phyloP scores from a whole-genome alignment of 23 tunicate species.

The Oikopleura dioica region DNA sequence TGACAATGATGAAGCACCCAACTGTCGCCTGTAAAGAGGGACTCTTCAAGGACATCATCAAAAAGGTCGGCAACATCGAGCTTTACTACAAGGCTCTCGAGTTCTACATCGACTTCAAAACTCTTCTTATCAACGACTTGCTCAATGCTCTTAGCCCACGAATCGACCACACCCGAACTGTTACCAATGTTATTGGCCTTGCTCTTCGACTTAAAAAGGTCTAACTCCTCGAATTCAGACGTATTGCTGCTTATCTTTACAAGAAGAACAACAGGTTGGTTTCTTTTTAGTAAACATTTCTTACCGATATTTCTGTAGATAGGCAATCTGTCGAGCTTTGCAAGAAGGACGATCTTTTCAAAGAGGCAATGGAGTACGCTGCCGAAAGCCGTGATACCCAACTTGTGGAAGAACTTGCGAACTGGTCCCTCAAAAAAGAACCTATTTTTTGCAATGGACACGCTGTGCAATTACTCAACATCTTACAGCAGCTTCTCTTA shows the following conservation, averaged over 20 bases:
- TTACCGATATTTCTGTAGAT: no score
- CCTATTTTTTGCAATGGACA: no score
- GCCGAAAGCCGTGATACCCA: constrained; percentile 94
- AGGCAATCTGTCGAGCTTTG: constrained; percentile 93
- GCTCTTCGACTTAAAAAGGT: constrained; percentile 77
- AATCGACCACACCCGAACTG: constrained; percentile 94
- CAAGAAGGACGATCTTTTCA: constrained; percentile 64
- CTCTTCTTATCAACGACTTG: constrained; percentile 84
- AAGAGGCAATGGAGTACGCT: constrained; percentile 96
- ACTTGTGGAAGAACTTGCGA: constrained; percentile 70
- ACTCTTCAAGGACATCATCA: constrained; percentile 79
- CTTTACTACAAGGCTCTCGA: constrained; percentile 79
- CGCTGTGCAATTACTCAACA: no score
- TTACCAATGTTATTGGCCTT: no score
- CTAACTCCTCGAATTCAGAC: constrained; percentile 51
- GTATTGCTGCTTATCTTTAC: constrained; percentile 89
- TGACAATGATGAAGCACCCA: constrained; percentile 85
- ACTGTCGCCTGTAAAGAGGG: constrained; percentile 96
- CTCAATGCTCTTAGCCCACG: constrained; percentile 69
- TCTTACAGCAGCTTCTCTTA: no score
- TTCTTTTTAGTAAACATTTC: no score
- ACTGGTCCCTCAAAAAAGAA: constrained; percentile 60
- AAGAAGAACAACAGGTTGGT: constrained; percentile 96
- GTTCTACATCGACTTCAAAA: constrained; percentile 74
- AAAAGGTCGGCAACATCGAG: constrained; percentile 97